phyloP scores from a whole-genome alignment of 1,140 invertebrate genomes.

The Cotesia vestalis region DNA sequence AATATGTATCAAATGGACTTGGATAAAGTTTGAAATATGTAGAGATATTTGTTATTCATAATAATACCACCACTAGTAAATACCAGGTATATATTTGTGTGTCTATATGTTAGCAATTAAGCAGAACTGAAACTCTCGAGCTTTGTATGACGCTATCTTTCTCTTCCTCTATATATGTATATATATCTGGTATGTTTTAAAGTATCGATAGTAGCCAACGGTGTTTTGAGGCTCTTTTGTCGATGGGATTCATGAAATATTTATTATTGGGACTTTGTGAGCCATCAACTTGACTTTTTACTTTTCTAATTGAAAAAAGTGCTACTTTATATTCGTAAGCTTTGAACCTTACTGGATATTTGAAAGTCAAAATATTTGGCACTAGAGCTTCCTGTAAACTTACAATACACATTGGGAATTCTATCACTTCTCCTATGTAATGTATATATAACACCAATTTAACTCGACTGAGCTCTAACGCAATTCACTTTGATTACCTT shows the following conservation, averaged over 20 bases:
- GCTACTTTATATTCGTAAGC: conserved; percentile 38
- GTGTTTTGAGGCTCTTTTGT: not conserved
- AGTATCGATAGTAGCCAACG: conserved; percentile 5
- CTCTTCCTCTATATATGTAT: too few species aligned
- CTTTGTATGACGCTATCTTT: too few species aligned
- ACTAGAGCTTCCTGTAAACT: conserved; percentile 24
- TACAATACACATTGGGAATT: conserved; percentile 26
- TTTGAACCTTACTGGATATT: conserved; percentile 21
- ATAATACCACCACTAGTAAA: too few species aligned
- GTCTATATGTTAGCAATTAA: too few species aligned
- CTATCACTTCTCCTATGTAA: not conserved
- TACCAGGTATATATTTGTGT: too few species aligned
- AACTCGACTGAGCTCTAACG: not conserved
- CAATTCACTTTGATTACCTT: too few species aligned
- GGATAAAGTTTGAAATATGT: too few species aligned
- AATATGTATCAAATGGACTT: too few species aligned
- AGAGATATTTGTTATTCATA: too few species aligned
- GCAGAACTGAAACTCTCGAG: too few species aligned
- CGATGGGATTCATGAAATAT: conserved; percentile 36
- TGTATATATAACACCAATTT: not conserved
- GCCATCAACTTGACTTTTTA: conserved; percentile 20
- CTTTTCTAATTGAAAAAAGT: conserved; percentile 36
- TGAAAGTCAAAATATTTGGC: conserved; percentile 40
- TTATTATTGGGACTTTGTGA: conserved; percentile 31
- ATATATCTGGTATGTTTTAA: too few species aligned